Evolutionary conservation across 2,113 vertebrate species (phyloP), one percentile per base, ranked within the genome.

Genomic region (Recurvirostra avosetta): DNA sequence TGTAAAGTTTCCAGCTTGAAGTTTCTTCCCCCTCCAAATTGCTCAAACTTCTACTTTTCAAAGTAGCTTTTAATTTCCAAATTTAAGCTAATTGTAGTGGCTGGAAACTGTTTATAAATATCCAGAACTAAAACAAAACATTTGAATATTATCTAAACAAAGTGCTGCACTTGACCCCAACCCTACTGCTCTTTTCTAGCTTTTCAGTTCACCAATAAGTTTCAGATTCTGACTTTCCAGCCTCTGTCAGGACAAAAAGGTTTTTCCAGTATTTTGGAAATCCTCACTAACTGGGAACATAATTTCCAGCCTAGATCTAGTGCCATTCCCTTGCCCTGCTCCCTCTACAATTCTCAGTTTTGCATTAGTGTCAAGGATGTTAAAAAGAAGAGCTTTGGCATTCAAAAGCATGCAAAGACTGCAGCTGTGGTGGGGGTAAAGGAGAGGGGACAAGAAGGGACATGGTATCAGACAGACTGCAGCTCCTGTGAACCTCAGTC

Each of bases 41-140:
- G 71, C 78, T 94, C 58, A 47, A 70, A 68, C 19, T 41, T 83
- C 67, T 58, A 15, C 36, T 75, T 95, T 92, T 81, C 66, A n/a
- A 96, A 95, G 66, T 53, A 81, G 40, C 52, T 53, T 83, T 95
- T 92, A 38, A 82, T 91, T 92, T 96, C 74, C 53, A 89, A 95
- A 82, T 95, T 82, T 68, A 75, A 91, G 80, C 18, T 89, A 89
- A 94, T 82, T 87, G 63, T 58, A 75, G 65, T 34, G 41, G 58
- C 36, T 87, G 58, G 68, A 84, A 95, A 47, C 15, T 30, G 52
- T 83, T 74, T 70, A 83, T 29, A 96, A 91, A 72, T 78, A 86
- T 21, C 45, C 50, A 85, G 29, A 86, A 43, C 12, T 29, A 89
- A 89, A 94, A 0, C 26, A 92, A 86, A 91, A 74, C 67, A 91